Percentiles rank a stretch among this genome's conserved stretches.
Conservation (phyloP, 2,888 invertebrate genomes). For the Hartigia nigra region DNA sequence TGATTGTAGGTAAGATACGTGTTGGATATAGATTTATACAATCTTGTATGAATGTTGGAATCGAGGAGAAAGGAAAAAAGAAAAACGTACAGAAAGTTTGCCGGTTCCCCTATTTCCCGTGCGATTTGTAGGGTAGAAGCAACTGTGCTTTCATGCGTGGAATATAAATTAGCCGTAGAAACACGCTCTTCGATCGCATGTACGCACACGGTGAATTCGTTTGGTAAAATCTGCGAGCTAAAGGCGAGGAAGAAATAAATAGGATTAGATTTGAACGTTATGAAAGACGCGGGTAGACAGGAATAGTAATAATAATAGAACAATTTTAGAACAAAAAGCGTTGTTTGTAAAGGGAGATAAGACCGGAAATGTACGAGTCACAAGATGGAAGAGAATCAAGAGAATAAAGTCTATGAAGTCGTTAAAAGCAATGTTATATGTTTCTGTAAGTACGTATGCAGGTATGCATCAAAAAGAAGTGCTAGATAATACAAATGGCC, state of each 20-base stretch:
- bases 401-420: neutral
- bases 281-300: neutral
- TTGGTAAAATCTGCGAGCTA: neutral
- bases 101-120: neutral
- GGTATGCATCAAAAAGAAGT: too few relatives aligned
- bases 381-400: neutral
- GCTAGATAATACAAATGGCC: too few relatives aligned
- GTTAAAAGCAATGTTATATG: neutral
- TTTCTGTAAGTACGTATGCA: neutral
- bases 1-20: neutral
- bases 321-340: neutral
- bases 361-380: neutral
- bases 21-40: neutral
- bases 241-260: neutral
- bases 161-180: neutral
- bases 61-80: neutral
- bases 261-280: neutral
- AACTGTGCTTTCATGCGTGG: neutral
- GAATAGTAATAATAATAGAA: neutral
- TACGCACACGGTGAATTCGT: neutral
- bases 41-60: neutral
- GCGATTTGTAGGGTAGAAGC: neutral
- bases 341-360: neutral
- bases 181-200: neutral
- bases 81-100: neutral